These are phyloP conservation scores for Sabatieria punctata DNA, from an alignment of 2,888 invertebrate species.

Conservation along the genomic window DNA sequence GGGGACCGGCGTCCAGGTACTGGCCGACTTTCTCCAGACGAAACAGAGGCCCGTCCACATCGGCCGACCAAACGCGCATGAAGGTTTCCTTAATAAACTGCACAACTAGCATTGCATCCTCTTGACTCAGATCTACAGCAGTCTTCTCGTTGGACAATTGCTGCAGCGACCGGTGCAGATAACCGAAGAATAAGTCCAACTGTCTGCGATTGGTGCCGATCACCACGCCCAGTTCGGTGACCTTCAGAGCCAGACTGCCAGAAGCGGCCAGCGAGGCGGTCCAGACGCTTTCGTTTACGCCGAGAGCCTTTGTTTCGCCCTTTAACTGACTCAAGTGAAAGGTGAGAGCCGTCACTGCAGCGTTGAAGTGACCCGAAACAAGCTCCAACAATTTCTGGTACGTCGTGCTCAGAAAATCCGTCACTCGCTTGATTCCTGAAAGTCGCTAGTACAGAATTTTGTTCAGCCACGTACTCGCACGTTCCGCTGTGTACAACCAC, in stretches of 20 bases:
- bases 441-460: too few species aligned
- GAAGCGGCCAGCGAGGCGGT: not conserved
- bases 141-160: not conserved
- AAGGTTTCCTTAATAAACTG: not conserved
- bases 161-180: not conserved
- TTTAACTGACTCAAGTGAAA: not conserved
- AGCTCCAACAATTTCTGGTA: slow-evolving; percentile 83
- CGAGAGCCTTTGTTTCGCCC: not conserved
- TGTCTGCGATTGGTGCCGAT: not conserved
- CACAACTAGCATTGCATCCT: not conserved
- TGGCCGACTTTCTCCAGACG: slow-evolving; percentile 77
- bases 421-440: too few species aligned
- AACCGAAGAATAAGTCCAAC: slow-evolving; percentile 1
- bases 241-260: slow-evolving; percentile 1
- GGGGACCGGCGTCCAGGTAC: slow-evolving; percentile 46
- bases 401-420: too few species aligned
- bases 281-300: not conserved
- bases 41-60: slow-evolving; percentile 35
- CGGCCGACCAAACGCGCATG: not conserved
- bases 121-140: not conserved
- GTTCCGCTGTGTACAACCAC: too few species aligned
- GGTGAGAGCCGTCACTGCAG: not conserved
- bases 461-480: too few species aligned
- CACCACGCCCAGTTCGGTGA: not conserved
- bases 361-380: slow-evolving; percentile 59